phyloP scores from a whole-genome alignment of 2,113 vertebrate genomes.

The Macaca mulatta region DNA sequence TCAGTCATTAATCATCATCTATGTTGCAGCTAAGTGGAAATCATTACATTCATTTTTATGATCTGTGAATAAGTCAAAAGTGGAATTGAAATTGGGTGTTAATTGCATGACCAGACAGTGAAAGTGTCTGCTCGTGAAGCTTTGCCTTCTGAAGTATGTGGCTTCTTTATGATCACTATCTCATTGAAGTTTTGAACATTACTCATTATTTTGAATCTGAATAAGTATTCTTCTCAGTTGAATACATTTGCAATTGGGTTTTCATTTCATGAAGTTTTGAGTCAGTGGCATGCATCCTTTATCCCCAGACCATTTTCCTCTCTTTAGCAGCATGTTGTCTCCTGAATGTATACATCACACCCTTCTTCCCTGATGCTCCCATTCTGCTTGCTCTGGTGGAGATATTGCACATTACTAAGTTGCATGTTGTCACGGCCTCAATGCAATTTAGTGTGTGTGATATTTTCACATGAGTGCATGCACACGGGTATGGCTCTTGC shows the following conservation, averaged over 20 bases:
- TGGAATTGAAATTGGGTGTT: background rate
- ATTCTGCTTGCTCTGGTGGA: constrained; percentile 90
- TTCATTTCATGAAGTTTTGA: constrained; percentile 69
- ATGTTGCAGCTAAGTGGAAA: background rate
- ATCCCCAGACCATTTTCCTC: constrained; percentile 80
- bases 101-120: constrained; percentile 31
- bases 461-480: constrained; percentile 93
- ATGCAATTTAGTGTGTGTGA: constrained; percentile 93
- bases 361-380: constrained; percentile 85
- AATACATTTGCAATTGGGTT: constrained; percentile 44
- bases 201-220: constrained; percentile 42
- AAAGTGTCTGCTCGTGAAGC: background rate
- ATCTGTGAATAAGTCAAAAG: constrained; percentile 10
- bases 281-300: constrained; percentile 82
- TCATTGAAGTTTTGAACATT: constrained; percentile 32
- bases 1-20: background rate
- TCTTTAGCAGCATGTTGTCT: constrained; percentile 84
- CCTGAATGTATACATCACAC: constrained; percentile 84
- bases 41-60: background rate
- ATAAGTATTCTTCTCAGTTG: background rate
- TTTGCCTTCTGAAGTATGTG: constrained; percentile 42
- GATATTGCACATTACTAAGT: constrained; percentile 93
- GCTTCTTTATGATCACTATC: background rate
- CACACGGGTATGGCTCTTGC: constrained; percentile 88
- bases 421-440: constrained; percentile 90